Percentiles rank a stretch among this genome's conserved stretches.
These are phyloP conservation scores for Cinclus cinclus DNA, from an alignment of 2,113 vertebrate species.

Conservation along the genomic window DNA sequence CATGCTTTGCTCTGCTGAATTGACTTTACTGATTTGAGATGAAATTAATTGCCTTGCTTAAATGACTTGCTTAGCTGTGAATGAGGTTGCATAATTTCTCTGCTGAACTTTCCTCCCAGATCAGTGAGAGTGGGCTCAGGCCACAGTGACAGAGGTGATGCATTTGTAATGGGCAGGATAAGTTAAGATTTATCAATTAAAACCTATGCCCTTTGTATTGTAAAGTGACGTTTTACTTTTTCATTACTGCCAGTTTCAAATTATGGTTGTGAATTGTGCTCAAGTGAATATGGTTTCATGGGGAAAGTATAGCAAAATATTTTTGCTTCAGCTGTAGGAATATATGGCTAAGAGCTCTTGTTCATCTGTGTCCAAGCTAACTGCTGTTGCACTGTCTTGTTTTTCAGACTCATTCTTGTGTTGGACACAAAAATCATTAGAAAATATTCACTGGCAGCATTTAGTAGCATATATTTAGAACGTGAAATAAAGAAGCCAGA, in stretches of 20 bases:
- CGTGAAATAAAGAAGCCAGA: not conserved
- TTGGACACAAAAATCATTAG: constrained; percentile 6
- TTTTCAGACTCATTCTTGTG: not conserved
- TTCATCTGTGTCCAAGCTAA: not conserved
- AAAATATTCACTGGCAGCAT: constrained; percentile 14
- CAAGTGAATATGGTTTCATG: not conserved
- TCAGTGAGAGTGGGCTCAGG: not conserved
- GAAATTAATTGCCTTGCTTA: not conserved
- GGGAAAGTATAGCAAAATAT: not conserved
- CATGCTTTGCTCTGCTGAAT: constrained; percentile 7
- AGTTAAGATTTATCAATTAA: not conserved
- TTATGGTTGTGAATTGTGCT: not conserved
- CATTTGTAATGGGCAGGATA: not conserved
- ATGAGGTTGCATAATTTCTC: not conserved
- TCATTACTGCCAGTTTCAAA: not conserved
- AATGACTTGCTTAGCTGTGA: constrained; percentile 21
- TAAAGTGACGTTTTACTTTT: not conserved
- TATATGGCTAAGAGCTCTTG: not conserved
- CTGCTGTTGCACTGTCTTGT: not conserved
- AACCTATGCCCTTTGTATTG: not conserved
- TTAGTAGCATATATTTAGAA: constrained; percentile 12
- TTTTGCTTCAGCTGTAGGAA: not conserved
- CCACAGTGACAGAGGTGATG: not conserved
- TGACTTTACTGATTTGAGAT: not conserved
- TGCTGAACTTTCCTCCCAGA: not conserved